Percentiles rank a stretch among this genome's conserved stretches.
phyloP scores from a whole-genome alignment of 2,797 vertebrate species.

The Spea hammondii region DNA sequence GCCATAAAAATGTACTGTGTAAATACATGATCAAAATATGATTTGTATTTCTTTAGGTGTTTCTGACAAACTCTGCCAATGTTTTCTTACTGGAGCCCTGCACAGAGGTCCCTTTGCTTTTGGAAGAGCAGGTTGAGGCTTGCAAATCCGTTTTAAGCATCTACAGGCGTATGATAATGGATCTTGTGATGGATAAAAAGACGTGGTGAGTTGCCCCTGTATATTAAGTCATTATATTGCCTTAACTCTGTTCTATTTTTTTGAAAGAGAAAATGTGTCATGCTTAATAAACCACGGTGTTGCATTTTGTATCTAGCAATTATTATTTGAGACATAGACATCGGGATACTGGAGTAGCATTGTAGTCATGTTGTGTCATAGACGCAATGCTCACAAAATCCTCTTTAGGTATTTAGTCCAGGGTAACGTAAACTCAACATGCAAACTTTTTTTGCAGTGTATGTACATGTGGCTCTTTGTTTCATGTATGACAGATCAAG shows the following conservation, averaged over 20 bases:
- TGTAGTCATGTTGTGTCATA: too few relatives aligned
- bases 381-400: too few relatives aligned
- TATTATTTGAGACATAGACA: background rate
- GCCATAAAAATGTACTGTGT: too few relatives aligned
- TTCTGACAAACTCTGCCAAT: constrained; percentile 93
- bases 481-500: too few relatives aligned
- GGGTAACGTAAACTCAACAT: too few relatives aligned
- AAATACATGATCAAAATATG: background rate
- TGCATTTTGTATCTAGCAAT: background rate
- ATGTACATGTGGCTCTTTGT: too few relatives aligned
- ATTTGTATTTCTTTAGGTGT: constrained; percentile 74
- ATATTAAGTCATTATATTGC: background rate
- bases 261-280: background rate
- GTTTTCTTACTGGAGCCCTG: constrained; percentile 96
- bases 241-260: too few relatives aligned
- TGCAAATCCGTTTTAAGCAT: constrained; percentile 92
- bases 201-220: constrained; percentile 80
- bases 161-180: constrained; percentile 97
- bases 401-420: too few relatives aligned
- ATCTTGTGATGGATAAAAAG: constrained; percentile 88
- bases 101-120: constrained; percentile 84
- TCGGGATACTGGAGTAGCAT: too few relatives aligned
- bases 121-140: constrained; percentile 93
- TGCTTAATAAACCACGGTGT: background rate
- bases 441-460: too few relatives aligned